Conservation (phyloP, 2,888 invertebrate species). For the Candidula unifasciata region DNA sequence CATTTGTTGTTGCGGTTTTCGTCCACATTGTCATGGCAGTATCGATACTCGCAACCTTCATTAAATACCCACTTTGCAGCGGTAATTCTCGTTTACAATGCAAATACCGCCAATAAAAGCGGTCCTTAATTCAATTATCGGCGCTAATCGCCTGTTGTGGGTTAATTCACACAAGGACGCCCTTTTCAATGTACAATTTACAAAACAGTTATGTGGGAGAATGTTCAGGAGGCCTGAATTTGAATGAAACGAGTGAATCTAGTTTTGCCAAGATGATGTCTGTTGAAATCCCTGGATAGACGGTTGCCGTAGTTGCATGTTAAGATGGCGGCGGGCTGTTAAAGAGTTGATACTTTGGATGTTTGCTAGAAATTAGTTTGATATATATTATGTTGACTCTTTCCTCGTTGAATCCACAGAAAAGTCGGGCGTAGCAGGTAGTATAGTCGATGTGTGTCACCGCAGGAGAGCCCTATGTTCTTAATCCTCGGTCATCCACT, state of each 20-base stretch:
- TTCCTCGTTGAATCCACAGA: no score
- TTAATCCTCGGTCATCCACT: no score
- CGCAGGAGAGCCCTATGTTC: no score
- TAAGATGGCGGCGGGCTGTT: no score
- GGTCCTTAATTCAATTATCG: slow-evolving; percentile 13
- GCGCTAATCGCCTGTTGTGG: background rate
- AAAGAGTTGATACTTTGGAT: no score
- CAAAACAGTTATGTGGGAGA: background rate
- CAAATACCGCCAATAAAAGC: slow-evolving; percentile 5
- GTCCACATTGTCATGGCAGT: background rate
- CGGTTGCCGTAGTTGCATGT: no score
- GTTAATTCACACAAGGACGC: background rate
- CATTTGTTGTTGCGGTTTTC: no score
- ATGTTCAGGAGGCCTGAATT: slow-evolving; percentile 3
- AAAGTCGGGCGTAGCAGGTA: no score
- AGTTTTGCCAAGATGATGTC: background rate
- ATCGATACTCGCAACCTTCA: background rate
- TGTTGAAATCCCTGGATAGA: no score
- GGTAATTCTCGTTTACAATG: slow-evolving; percentile 27
- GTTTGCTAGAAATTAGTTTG: no score
- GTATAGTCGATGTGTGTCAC: no score
- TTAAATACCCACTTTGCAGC: background rate
- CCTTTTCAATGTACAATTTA: background rate
- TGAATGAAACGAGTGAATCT: background rate
- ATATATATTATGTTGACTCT: no score